A percentile compares a stretch with the other conserved stretches of the same genome.
These are phyloP conservation scores for Todiramphus chloris DNA, from an alignment of 2,113 vertebrate species.

Conservation along the genomic window DNA sequence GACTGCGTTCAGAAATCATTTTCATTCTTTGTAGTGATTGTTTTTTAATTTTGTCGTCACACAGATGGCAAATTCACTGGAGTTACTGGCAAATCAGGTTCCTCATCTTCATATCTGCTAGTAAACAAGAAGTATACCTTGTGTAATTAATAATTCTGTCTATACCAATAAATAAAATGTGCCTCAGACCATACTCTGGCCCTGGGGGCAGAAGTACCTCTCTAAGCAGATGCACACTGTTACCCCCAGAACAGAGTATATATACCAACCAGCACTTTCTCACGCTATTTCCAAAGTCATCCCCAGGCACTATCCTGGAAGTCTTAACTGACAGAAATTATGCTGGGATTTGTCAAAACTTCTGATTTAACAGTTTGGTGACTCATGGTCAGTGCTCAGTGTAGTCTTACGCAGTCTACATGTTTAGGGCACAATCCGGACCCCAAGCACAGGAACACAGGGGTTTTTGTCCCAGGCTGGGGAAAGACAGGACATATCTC, in stretches of 20 bases:
- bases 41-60: not conserved
- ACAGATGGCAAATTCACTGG: not conserved
- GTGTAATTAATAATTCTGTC: not conserved
- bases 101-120: not conserved
- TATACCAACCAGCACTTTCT: not conserved
- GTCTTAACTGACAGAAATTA: not conserved
- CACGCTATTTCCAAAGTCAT: not conserved
- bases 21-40: not conserved
- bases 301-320: not conserved
- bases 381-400: not conserved
- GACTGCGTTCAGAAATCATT: not conserved
- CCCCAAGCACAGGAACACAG: not conserved
- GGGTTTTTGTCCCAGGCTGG: not conserved
- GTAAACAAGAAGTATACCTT: not conserved
- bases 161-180: not conserved
- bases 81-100: not conserved
- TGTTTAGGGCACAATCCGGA: not conserved
- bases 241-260: accelerated
- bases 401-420: not conserved
- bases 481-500: not conserved
- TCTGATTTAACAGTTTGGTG: not conserved
- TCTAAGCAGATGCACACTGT: not conserved
- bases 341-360: not conserved
- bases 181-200: not conserved
- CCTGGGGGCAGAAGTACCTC: not conserved